Conservation (phyloP, 1,140 invertebrate genomes). For the Grapholita molesta region DNA sequence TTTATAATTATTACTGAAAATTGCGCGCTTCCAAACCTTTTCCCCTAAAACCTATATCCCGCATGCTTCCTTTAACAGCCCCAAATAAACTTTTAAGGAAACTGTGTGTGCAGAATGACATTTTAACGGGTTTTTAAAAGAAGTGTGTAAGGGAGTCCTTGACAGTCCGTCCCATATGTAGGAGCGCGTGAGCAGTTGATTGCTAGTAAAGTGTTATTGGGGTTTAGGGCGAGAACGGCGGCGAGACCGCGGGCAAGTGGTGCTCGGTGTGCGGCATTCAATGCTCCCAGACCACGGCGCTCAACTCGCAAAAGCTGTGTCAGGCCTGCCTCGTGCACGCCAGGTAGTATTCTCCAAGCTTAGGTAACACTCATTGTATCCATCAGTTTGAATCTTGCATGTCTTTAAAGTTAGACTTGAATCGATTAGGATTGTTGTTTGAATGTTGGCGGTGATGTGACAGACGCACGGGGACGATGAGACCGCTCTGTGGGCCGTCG, state of each 20-base stretch:
- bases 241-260: slow-evolving; percentile 64
- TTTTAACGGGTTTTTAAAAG: slow-evolving; percentile 73
- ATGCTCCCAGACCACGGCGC: slow-evolving; percentile 73
- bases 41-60: slow-evolving; percentile 40
- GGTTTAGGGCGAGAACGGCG: slow-evolving; percentile 73
- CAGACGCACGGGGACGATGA: slow-evolving; percentile 87
- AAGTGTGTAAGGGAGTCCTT: slow-evolving; percentile 63
- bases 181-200: slow-evolving; percentile 29
- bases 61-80: slow-evolving; percentile 77
- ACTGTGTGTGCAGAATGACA: slow-evolving; percentile 71
- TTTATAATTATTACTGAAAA: slow-evolving; percentile 5
- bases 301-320: slow-evolving; percentile 77
- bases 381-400: slow-evolving; percentile 27
- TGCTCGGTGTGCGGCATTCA: slow-evolving; percentile 77
- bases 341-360: slow-evolving; percentile 55
- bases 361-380: slow-evolving; percentile 16
- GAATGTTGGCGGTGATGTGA: slow-evolving; percentile 60
- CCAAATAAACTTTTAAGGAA: slow-evolving; percentile 33
- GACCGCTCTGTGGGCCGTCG: slow-evolving; percentile 84
- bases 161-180: slow-evolving; percentile 32
- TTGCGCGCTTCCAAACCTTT: slow-evolving; percentile 30
- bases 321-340: slow-evolving; percentile 78
- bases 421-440: slow-evolving; percentile 41
- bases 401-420: slow-evolving; percentile 8
- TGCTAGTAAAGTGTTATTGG: slow-evolving; percentile 64